Conservation (phyloP, 2,797 vertebrate genomes). For the Eulemur rubriventer region DNA sequence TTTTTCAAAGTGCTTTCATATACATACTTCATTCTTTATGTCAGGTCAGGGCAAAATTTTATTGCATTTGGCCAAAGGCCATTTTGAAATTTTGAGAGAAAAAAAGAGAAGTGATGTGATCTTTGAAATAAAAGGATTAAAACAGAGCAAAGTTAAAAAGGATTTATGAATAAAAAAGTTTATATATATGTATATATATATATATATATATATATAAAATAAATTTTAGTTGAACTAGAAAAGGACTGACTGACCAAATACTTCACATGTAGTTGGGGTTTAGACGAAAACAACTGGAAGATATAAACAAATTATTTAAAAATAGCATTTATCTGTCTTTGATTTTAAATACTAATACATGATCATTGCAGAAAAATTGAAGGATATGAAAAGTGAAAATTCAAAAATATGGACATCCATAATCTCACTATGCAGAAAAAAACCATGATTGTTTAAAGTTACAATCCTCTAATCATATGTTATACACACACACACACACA, state of each 20-base stretch:
- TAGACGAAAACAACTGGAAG: slow-evolving; percentile 11
- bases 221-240: background rate
- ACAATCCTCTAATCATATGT: background rate
- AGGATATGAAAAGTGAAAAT: slow-evolving; percentile 28
- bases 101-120: background rate
- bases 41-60: slow-evolving; percentile 45
- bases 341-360: slow-evolving; percentile 30
- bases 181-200: background rate
- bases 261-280: background rate
- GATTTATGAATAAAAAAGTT: background rate
- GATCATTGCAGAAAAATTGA: background rate
- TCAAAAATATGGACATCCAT: background rate
- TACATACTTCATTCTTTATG: slow-evolving; percentile 33
- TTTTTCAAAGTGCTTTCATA: slow-evolving; percentile 47
- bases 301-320: slow-evolving; percentile 4
- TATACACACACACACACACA: background rate
- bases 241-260: background rate
- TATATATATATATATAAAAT: background rate
- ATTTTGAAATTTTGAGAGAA: slow-evolving; percentile 57
- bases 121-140: slow-evolving; percentile 52
- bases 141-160: slow-evolving; percentile 26
- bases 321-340: background rate
- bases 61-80: slow-evolving; percentile 63
- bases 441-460: background rate
- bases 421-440: background rate